Conservation (phyloP, 2,888 invertebrate genomes). For the Thera britannica region DNA sequence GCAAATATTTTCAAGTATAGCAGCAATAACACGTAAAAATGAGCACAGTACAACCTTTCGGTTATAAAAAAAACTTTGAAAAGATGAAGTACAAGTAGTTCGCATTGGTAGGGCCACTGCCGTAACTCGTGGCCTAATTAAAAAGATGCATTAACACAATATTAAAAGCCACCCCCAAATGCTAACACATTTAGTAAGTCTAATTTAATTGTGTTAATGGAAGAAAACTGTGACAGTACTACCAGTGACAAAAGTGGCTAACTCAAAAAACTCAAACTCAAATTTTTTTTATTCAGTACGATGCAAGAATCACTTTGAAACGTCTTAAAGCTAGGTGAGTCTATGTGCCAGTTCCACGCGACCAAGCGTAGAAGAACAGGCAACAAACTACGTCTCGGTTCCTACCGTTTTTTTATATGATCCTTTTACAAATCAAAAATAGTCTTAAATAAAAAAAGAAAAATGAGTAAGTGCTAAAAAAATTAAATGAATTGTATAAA, state of each 20-base stretch:
- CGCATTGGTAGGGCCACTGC: background rate
- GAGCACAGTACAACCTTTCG: background rate
- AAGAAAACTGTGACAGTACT: constrained; percentile 48
- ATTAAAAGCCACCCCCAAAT: constrained; percentile 48
- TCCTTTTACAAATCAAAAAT: too few relatives aligned
- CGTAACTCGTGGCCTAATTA: constrained; percentile 22
- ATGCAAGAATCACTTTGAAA: too few relatives aligned
- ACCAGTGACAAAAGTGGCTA: constrained; percentile 15
- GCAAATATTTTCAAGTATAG: too few relatives aligned
- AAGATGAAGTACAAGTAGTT: background rate
- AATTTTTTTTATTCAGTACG: too few relatives aligned
- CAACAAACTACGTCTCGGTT: too few relatives aligned
- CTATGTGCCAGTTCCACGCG: too few relatives aligned
- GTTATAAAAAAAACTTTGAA: background rate
- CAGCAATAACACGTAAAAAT: too few relatives aligned
- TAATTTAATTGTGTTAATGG: constrained; percentile 70
- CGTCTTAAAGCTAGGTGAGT: too few relatives aligned
- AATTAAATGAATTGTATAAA: constrained; percentile 25
- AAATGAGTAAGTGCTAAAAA: background rate
- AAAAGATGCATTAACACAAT: constrained; percentile 34
- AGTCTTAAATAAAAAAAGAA: too few relatives aligned
- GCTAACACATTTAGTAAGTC: constrained; percentile 53
- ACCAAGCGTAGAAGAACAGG: too few relatives aligned
- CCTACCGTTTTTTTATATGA: too few relatives aligned
- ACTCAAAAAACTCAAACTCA: too few relatives aligned